Conservation (phyloP, 2,888 invertebrate species). For the Drosophila birchii region DNA sequence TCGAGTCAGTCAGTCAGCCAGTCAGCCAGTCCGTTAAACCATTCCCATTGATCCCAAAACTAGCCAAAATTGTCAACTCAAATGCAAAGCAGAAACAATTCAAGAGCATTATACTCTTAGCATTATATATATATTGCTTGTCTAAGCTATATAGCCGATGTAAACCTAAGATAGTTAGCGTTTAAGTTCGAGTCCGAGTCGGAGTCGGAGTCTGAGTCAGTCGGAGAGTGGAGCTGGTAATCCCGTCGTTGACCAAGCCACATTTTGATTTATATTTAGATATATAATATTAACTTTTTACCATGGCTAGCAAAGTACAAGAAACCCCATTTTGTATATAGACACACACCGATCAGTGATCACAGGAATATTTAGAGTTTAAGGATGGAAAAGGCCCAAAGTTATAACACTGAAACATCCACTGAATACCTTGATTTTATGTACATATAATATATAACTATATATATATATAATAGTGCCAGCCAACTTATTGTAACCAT, state of each 20-base stretch:
- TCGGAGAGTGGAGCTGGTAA: slow-evolving; percentile 45
- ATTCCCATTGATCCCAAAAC: slow-evolving; percentile 11
- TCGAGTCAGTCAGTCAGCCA: slow-evolving; percentile 1
- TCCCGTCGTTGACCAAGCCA: slow-evolving; percentile 42
- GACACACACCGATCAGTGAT: slow-evolving; percentile 3
- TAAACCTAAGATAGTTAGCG: neutral
- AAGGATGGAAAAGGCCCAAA: neutral
- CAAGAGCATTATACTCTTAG: slow-evolving; percentile 10
- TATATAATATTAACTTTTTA: neutral
- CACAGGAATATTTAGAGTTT: slow-evolving; percentile 16
- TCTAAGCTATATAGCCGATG: slow-evolving; percentile 6
- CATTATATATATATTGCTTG: slow-evolving; percentile 7
- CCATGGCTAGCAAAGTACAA: slow-evolving; percentile 19
- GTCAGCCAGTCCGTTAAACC: neutral
- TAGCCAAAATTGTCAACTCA: slow-evolving; percentile 36
- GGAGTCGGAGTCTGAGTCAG: slow-evolving; percentile 39
- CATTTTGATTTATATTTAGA: slow-evolving; percentile 9
- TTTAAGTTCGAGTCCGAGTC: slow-evolving; percentile 17
- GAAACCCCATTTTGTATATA: slow-evolving; percentile 18
- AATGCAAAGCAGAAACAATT: slow-evolving; percentile 24
- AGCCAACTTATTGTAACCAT: slow-evolving; percentile 17
- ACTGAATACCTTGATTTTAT: slow-evolving; percentile 6
- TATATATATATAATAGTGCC: slow-evolving; percentile 8
- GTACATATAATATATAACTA: slow-evolving; percentile 1
- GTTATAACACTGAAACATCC: neutral